These are phyloP conservation scores for Meta bourneti DNA, from an alignment of 2,888 invertebrate species.

Conservation along the genomic window DNA sequence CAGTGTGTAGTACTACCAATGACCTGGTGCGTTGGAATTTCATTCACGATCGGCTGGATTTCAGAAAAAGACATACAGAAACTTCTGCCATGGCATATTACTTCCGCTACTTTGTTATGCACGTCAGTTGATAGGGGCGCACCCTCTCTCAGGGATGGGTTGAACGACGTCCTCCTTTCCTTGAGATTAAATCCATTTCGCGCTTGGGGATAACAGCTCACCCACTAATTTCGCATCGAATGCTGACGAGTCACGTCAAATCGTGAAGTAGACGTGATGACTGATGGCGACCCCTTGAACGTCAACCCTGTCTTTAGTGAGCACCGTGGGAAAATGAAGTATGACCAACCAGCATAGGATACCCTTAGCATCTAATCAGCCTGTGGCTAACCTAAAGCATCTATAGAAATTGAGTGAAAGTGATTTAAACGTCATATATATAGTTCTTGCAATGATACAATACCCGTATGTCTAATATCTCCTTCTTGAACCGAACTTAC, in stretches of 20 bases:
- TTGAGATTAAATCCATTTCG: constrained; percentile 14
- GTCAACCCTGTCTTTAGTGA: not conserved
- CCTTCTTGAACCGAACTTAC: not conserved
- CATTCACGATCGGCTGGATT: not conserved
- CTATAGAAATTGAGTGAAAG: not conserved
- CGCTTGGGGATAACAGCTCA: not conserved
- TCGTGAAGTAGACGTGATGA: not conserved
- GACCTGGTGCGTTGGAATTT: not conserved
- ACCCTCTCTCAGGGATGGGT: constrained; percentile 20
- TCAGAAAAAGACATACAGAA: not conserved
- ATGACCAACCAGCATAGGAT: too few species aligned
- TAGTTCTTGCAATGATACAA: not conserved
- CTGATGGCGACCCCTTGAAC: constrained; percentile 7
- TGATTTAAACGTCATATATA: not conserved
- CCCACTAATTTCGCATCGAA: not conserved
- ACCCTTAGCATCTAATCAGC: too few species aligned
- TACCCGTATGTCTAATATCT: not conserved
- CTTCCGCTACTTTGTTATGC: constrained; percentile 38
- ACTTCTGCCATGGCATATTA: not conserved
- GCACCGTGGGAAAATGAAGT: too few species aligned
- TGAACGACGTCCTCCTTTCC: not conserved
- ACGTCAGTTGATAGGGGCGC: constrained; percentile 7
- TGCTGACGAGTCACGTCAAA: constrained; percentile 9
- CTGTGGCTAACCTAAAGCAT: too few species aligned
- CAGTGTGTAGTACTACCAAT: too few species aligned